Evolutionary conservation across 2,797 vertebrate genomes (phyloP), one percentile per base, ranked within the genome.

Genomic region (Acipenser transmontanus): DNA sequence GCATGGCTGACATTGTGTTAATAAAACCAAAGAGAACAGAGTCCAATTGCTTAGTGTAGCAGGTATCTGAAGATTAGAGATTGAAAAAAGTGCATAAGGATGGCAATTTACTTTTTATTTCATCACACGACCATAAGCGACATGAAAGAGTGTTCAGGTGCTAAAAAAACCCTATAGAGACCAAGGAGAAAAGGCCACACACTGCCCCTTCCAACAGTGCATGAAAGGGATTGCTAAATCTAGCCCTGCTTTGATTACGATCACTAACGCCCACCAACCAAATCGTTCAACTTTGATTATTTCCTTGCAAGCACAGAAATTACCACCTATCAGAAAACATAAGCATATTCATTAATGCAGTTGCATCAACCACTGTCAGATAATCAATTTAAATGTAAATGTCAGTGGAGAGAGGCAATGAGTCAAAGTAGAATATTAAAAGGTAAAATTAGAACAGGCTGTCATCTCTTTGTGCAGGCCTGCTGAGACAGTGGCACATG

Each of bases 381-480:
- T 72, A 75, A 85, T 85, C 82, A 83, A 77, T 82, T 83, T 85
- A 88, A 88, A 84, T 82, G 68, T 70, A 81, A 87, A 84, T 78
- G 79, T 77, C 83, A 87, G 69, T 63, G 66, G 66, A 71, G 76
- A 80, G 77, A 79, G 74, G 78, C 69, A 77, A 77, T 75, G 78
- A 81, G 65, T 78, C 72, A 77, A 76, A 72, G 76, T 76, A 78
- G 81, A 86, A 83, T 82, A 79, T 73, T 76, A 79, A 85, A 82
- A 75, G 79, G 67, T 49, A 69, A 66, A 64, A 78, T 60, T 56
- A 63, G 61, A 68, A 52, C 63, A 69, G 56, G 20, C 67, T 59
- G 69, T 54, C 51, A 34, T 14, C 6, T 66, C 66, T 52, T 69
- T 54, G 6, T 9, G 54, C 64, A 62, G 54, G 72, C 60, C 9